A percentile compares a stretch with the other conserved stretches of the same genome.
Conservation (phyloP, 2,113 vertebrate species). For the Athene cunicularia region DNA sequence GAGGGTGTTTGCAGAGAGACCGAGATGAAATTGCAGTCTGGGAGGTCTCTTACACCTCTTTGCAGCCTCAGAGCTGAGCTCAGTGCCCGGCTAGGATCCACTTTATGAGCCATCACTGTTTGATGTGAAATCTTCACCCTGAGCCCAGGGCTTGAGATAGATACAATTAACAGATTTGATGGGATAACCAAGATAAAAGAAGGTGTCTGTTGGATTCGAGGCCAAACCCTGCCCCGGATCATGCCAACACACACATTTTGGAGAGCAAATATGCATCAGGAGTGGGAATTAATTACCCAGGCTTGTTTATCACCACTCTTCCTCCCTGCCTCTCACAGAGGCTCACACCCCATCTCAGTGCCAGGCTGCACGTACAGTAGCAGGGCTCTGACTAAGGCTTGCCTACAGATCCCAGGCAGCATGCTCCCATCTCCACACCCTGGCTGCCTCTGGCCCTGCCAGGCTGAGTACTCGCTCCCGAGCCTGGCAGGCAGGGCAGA, state of each 20-base stretch:
- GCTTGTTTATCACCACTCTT: background rate
- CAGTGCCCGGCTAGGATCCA: background rate
- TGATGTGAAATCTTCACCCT: background rate
- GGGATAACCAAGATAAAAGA: background rate
- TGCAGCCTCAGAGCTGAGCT: background rate
- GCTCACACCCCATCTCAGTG: background rate
- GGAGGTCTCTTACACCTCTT: background rate
- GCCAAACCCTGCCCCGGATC: background rate
- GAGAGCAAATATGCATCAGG: background rate
- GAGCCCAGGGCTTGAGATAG: background rate
- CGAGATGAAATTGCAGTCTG: background rate
- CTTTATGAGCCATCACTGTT: background rate
- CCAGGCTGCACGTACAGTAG: conserved; percentile 5
- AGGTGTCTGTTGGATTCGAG: background rate
- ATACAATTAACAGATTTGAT: conserved; percentile 5
- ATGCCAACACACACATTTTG: background rate
- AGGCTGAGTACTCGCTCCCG: background rate
- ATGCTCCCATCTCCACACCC: background rate
- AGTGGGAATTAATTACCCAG: background rate
- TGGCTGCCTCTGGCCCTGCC: background rate
- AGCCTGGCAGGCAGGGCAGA: background rate
- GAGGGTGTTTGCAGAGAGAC: background rate
- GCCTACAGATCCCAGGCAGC: background rate
- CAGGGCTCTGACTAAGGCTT: background rate
- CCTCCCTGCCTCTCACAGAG: background rate